These are phyloP conservation scores for Poecilus cupreus DNA, from an alignment of 2,888 invertebrate genomes.

Conservation along the genomic window DNA sequence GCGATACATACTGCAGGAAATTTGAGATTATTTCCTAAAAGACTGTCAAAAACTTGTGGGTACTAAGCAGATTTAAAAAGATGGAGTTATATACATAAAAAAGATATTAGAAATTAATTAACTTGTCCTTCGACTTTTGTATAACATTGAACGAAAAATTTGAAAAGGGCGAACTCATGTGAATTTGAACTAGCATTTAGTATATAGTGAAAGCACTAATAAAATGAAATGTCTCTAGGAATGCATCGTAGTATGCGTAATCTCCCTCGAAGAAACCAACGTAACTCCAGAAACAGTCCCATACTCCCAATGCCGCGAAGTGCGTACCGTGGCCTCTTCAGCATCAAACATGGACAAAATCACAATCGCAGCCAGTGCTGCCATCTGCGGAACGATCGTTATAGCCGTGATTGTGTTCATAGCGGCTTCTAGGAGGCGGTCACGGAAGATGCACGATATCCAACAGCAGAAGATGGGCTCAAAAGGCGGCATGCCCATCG, in stretches of 20 bases:
- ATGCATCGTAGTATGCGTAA: slow-evolving; percentile 94
- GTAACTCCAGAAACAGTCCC: slow-evolving; percentile 92
- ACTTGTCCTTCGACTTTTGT: too few relatives aligned
- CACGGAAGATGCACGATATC: slow-evolving; percentile 83
- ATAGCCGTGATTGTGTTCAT: slow-evolving; percentile 93
- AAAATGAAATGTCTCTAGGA: slow-evolving; percentile 76
- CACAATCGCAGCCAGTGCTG: slow-evolving; percentile 94
- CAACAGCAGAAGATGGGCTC: slow-evolving; percentile 78
- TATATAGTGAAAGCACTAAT: too few relatives aligned
- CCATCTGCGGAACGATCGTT: slow-evolving; percentile 93
- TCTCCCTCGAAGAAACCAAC: slow-evolving; percentile 90
- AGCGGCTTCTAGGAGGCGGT: slow-evolving; percentile 87
- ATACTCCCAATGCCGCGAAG: slow-evolving; percentile 90
- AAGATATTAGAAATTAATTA: too few relatives aligned
- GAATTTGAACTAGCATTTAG: too few relatives aligned
- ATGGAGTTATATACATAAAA: too few relatives aligned
- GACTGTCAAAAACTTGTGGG: too few relatives aligned
- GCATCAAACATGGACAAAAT: slow-evolving; percentile 96
- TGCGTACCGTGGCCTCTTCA: slow-evolving; percentile 87
- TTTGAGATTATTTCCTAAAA: too few relatives aligned
- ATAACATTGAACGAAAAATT: too few relatives aligned
- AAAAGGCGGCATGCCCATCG: slow-evolving; percentile 80
- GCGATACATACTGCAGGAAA: too few relatives aligned
- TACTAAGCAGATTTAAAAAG: too few relatives aligned
- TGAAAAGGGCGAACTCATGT: too few relatives aligned